Percentiles rank a stretch among this genome's conserved stretches.
Conservation (phyloP, 2,797 vertebrate species). For the Delichon dasypus region DNA sequence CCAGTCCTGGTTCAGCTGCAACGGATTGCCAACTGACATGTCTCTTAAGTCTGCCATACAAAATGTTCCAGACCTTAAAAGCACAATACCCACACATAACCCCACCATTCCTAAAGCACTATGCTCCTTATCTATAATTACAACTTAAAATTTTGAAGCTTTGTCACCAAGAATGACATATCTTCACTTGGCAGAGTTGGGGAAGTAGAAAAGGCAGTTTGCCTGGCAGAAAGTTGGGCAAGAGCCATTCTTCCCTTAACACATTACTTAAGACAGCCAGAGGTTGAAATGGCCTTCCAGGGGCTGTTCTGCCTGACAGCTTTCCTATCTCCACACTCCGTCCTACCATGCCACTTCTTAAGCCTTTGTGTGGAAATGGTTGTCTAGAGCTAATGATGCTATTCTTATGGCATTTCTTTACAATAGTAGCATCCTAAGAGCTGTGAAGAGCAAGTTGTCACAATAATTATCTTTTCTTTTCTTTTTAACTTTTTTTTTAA, state of each 20-base stretch:
- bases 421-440: background rate
- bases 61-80: constrained; percentile 33
- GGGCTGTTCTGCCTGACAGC: background rate
- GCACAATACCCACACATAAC: background rate
- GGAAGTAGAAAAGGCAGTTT: background rate
- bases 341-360: background rate
- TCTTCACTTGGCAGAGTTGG: background rate
- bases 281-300: background rate
- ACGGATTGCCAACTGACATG: background rate
- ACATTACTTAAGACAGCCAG: background rate
- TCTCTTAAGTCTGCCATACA: background rate
- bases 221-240: background rate
- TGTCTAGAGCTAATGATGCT: background rate
- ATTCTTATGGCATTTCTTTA: background rate
- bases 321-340: background rate
- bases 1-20: background rate
- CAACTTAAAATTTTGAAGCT: background rate
- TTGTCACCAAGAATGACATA: background rate
- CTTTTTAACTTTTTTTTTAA: background rate
- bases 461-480: background rate
- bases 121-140: background rate
- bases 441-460: background rate
- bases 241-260: background rate
- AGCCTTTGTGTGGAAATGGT: background rate
- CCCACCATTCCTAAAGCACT: background rate